Conservation (phyloP, 2,888 invertebrate genomes). For the Sycophila texana region DNA sequence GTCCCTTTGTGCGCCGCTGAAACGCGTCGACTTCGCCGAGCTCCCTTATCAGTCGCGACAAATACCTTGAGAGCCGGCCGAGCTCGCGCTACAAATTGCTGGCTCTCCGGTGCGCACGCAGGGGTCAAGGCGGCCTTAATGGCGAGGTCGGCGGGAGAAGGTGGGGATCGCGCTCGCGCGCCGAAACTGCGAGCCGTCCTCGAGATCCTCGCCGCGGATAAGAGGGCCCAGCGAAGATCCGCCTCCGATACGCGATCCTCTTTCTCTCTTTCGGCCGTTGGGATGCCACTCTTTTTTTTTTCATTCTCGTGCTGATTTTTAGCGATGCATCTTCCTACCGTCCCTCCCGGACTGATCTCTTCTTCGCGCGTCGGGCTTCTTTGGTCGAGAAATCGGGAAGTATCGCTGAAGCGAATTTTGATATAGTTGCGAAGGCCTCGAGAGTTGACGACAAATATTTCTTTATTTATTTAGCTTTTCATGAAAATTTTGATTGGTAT, state of each 20-base stretch:
- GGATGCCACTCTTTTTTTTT: not conserved
- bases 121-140: slow-evolving; percentile 39
- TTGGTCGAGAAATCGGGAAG: too few species aligned
- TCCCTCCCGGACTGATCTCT: not conserved
- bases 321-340: not conserved
- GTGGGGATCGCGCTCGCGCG: not conserved
- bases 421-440: too few species aligned
- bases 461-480: too few species aligned
- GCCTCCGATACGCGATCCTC: slow-evolving; percentile 19
- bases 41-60: slow-evolving; percentile 34
- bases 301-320: not conserved
- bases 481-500: too few species aligned
- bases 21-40: not conserved
- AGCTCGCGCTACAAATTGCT: slow-evolving; percentile 38
- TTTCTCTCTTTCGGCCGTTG: not conserved
- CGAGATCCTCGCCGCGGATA: slow-evolving; percentile 43
- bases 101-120: not conserved
- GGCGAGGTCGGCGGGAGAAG: not conserved
- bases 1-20: not conserved
- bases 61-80: slow-evolving; percentile 17
- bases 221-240: slow-evolving; percentile 22
- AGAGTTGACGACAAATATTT: too few species aligned
- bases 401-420: not conserved
- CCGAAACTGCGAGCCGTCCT: slow-evolving; percentile 28
- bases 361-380: not conserved